These are phyloP conservation scores for Buphagus erythrorhynchus DNA, from an alignment of 2,797 vertebrate species.

Conservation along the genomic window DNA sequence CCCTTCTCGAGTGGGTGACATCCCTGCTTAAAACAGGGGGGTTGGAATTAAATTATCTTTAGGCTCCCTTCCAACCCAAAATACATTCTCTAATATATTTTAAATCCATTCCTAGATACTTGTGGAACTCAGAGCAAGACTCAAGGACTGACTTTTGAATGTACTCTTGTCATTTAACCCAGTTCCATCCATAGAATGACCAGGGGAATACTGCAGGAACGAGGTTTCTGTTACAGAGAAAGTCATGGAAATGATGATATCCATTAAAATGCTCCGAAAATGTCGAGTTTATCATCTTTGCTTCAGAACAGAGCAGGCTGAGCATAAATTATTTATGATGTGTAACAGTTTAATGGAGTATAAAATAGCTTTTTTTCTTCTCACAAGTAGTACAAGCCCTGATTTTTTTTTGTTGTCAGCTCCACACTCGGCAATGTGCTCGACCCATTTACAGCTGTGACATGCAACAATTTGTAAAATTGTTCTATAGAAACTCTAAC, in stretches of 20 bases:
- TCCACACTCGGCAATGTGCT: constrained; percentile 38
- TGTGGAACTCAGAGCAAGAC: not conserved
- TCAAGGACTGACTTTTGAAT: not conserved
- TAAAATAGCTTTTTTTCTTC: constrained; percentile 74
- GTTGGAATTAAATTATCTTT: not conserved
- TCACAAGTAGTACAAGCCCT: constrained; percentile 63
- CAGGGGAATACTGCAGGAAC: not conserved
- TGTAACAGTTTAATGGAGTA: constrained; percentile 79
- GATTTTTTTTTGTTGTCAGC: constrained; percentile 52
- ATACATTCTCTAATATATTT: not conserved
- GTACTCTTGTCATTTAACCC: not conserved
- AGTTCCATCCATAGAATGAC: not conserved
- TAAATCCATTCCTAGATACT: not conserved
- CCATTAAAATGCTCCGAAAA: constrained; percentile 61
- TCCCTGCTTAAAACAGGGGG: not conserved
- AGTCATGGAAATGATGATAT: not conserved
- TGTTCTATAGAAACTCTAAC: constrained; percentile 54
- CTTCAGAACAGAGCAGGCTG: constrained; percentile 56
- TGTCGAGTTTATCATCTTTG: constrained; percentile 70
- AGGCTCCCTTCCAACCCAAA: not conserved
- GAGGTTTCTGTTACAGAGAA: not conserved
- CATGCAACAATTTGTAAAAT: constrained; percentile 71
- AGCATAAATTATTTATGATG: constrained; percentile 79
- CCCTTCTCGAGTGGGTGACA: not conserved
- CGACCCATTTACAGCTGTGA: constrained; percentile 64